Evolutionary conservation across 2,888 invertebrate species (phyloP).

Genomic region (Hemistola chrysoprasaria): DNA sequence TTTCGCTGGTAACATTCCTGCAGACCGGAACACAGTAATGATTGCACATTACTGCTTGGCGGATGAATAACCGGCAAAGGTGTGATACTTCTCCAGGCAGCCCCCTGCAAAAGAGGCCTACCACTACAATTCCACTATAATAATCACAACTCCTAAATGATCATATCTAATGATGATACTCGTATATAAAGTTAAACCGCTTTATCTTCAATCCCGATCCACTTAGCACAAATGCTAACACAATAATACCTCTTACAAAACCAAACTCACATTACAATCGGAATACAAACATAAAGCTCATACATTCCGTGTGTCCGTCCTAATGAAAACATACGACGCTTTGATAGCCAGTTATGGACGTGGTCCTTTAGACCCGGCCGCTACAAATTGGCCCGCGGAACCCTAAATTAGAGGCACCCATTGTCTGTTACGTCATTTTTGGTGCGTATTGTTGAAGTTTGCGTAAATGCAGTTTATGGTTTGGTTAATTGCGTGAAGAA

Average conservation of each 20-base stretch:
- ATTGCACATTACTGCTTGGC: too few relatives aligned
- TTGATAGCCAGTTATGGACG: constrained; percentile 74
- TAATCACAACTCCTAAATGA: too few relatives aligned
- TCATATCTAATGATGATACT: too few relatives aligned
- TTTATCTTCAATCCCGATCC: too few relatives aligned
- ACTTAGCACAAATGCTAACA: too few relatives aligned
- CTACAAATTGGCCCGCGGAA: constrained; percentile 58
- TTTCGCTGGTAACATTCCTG: too few relatives aligned
- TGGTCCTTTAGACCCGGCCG: constrained; percentile 40
- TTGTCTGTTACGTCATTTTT: constrained; percentile 19
- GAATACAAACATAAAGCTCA: constrained; percentile 27
- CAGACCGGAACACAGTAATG: too few relatives aligned
- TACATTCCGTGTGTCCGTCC: constrained; percentile 42
- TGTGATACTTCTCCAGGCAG: too few relatives aligned
- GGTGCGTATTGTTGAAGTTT: constrained; percentile 15
- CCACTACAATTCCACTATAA: too few relatives aligned
- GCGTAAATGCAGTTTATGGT: constrained; percentile 16
- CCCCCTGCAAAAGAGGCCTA: too few relatives aligned
- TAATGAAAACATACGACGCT: constrained; percentile 78
- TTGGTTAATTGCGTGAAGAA: background rate
- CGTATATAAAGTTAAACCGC: too few relatives aligned
- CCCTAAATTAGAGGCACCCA: constrained; percentile 46
- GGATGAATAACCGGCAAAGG: too few relatives aligned
- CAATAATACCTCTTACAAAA: constrained; percentile 1
- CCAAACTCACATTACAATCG: constrained; percentile 21